Evolutionary conservation across 2,888 invertebrate species (phyloP).

Genomic region (Frankliniella intonsa): DNA sequence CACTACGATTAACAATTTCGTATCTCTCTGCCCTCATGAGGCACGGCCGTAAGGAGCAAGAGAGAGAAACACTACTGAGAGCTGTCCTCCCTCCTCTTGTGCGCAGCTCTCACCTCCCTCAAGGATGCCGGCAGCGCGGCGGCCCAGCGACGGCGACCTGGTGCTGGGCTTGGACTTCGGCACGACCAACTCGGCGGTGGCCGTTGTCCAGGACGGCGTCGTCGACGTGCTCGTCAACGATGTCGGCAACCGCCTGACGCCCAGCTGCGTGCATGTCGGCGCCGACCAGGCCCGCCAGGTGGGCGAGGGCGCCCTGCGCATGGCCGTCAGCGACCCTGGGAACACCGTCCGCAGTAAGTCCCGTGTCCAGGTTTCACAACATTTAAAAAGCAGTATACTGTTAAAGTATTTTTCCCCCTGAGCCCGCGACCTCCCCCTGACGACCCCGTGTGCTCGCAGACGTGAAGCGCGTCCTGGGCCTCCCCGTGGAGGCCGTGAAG

Average conservation of each 20-base stretch:
- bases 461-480: neutral
- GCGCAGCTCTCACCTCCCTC: too few species aligned
- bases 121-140: too few species aligned
- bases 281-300: neutral
- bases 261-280: constrained; percentile 7
- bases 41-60: too few species aligned
- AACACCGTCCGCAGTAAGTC: constrained; percentile 2
- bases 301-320: neutral
- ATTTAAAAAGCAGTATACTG: too few species aligned
- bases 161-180: constrained; percentile 1
- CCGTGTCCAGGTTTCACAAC: too few species aligned
- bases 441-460: neutral
- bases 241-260: neutral
- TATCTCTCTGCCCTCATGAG: too few species aligned
- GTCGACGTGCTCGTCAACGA: neutral
- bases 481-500: neutral
- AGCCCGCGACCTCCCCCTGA: neutral
- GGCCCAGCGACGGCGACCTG: neutral
- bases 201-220: neutral
- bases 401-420: too few species aligned
- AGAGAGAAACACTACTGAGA: too few species aligned
- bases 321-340: neutral
- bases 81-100: too few species aligned
- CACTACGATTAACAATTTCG: too few species aligned
- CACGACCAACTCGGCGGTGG: constrained; percentile 5